Evolutionary conservation across 1,140 invertebrate genomes (phyloP), one percentile per base, ranked within the genome.

Genomic region (Brachionus paranguensis): DNA sequence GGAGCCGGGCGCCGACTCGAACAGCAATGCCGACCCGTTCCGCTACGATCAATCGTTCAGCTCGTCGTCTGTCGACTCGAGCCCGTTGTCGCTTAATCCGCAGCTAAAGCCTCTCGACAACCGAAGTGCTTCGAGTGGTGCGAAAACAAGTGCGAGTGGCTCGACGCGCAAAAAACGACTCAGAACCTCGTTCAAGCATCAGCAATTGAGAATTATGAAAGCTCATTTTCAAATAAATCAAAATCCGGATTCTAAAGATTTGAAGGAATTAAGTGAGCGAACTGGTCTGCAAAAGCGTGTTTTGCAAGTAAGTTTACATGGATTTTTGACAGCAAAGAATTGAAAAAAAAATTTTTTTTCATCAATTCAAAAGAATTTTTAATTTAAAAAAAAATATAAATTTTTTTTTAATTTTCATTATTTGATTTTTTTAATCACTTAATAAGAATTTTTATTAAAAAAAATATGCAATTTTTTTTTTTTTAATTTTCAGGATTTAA

Each of bases 201-300:
- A 98, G 90, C 97, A 98, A 90, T 92, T 99, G 76, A 91, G 96
- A 85, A 97, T 96, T 85, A 98, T 99, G 96, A 99, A 99, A 91
- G 95, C 94, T 85, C 99, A 99, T 90, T 99, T 99, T 91, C 93
- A 95, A 85, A 94, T 98, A 89, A 99, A 99, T 91, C 97, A 98
- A 91, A 99, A 99, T 92, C 97, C 97, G 0, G 96, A 99, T 89
- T 95, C 96, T 79, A 98, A 98, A 91, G 96, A 98, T 91, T 91
- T 99, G 64, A 98, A 98, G 89, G 95, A 97, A 88, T 92, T 99
- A 85, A 96, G 96, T 70, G 95, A 97, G 91, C 99, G 99, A 92
- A 99, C 97, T 76, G 96, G 96, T 83, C 92, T 99, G 85, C 95
- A 96, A 85, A 99, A 99, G 91, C 92, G 97, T 89, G 97, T 99